Evolutionary conservation across 2,888 invertebrate genomes (phyloP).

Genomic region (Lasioglossum leucozonium): DNA sequence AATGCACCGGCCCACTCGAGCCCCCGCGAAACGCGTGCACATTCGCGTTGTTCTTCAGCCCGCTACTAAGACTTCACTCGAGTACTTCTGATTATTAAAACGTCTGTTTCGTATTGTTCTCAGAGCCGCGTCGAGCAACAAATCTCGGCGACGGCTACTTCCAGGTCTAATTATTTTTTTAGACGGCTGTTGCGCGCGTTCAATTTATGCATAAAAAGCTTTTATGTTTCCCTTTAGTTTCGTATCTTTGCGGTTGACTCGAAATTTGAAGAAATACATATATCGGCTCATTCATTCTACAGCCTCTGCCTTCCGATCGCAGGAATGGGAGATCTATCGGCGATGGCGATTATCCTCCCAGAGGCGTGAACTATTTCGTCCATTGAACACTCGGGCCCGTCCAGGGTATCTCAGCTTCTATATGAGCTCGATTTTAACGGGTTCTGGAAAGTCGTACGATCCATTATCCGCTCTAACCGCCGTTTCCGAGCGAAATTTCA

Average conservation of each 20-base stretch:
- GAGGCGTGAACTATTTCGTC: constrained; percentile 49
- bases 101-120: background rate
- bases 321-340: constrained; percentile 9
- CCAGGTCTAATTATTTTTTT: background rate
- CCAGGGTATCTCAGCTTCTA: constrained; percentile 4
- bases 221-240: no score
- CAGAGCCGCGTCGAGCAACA: background rate
- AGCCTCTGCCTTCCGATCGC: no score
- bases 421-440: constrained; percentile 44
- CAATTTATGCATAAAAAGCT: background rate
- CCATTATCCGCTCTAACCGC: constrained; percentile 58
- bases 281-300: no score
- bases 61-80: constrained; percentile 1
- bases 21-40: background rate
- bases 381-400: constrained; percentile 32
- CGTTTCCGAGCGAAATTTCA: constrained; percentile 61
- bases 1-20: constrained; percentile 17
- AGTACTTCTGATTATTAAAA: constrained; percentile 12
- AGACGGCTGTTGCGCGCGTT: background rate
- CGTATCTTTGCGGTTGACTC: no score
- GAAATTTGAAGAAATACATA: background rate
- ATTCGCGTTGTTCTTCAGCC: background rate
- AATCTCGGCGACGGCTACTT: background rate
- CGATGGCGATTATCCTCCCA: constrained; percentile 21
- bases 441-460: constrained; percentile 53